Percentiles rank a stretch among this genome's conserved stretches.
Conservation (phyloP, 2,888 invertebrate genomes). For the Netelia fuscicornis region DNA sequence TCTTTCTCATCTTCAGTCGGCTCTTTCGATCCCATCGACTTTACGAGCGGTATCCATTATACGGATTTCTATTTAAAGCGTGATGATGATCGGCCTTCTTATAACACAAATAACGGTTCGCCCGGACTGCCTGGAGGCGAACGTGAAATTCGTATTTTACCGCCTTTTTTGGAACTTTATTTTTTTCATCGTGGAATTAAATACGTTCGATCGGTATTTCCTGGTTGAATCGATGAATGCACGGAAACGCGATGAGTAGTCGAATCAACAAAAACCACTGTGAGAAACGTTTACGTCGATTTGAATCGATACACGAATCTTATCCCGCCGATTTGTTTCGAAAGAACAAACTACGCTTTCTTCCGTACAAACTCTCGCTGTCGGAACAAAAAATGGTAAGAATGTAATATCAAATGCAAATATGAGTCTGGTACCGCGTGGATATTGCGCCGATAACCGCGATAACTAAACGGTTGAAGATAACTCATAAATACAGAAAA, state of each 20-base stretch:
- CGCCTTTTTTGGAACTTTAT: background rate
- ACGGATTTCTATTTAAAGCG: slow-evolving; percentile 21
- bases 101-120: slow-evolving; percentile 17
- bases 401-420: no score
- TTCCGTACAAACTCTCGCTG: no score
- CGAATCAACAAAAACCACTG: background rate
- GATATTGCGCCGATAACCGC: no score
- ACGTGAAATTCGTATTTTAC: background rate
- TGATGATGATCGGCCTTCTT: slow-evolving; percentile 22
- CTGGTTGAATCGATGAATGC: background rate
- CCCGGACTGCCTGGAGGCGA: slow-evolving; percentile 10
- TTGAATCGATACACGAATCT: background rate
- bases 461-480: no score
- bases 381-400: no score
- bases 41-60: slow-evolving; percentile 3
- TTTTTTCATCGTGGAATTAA: background rate
- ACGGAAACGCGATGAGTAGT: background rate
- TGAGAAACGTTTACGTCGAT: background rate
- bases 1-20: slow-evolving; percentile 4
- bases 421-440: no score
- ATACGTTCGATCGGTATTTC: background rate
- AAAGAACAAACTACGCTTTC: no score
- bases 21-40: background rate
- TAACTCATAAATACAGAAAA: background rate
- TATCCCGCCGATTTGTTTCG: background rate